Evolutionary conservation across 1,140 invertebrate species (phyloP), one percentile per base, ranked within the genome.

Genomic region (Sinella curviseta): DNA sequence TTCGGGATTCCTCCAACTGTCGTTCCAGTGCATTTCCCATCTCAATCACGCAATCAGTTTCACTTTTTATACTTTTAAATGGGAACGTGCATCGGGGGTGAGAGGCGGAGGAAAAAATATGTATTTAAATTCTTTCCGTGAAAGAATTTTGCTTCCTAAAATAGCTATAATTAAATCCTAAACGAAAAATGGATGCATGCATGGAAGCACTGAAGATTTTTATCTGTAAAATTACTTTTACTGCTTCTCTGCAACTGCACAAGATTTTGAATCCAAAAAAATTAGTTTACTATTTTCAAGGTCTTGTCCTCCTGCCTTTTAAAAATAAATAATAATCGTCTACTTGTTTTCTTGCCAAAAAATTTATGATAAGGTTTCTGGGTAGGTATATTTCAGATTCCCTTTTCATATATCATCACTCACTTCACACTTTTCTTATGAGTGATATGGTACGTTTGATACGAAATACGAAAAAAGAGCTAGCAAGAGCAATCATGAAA

Each of bases 1-100:
- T 48, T 48, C 8, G 8, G 39, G 39, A 48, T 48, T 48, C 39
- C 39, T 12, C 20, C 8, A 48, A 48, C 8, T 70, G 65, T 70
- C 65, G 65, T 70, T 70, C 65, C 65, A 70, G 28, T 70, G 65
- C 65, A 70, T 70, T 70, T 70, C 65, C 26, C 31, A 33, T 4
- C n/a, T 70, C 65, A 70, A 33, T 70, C 57, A 65, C 14, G 24
- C 3, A n/a, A 17, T 16, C 65, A 70, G 14, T 60, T 60, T 60
- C 55, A 60, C 24, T 60, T 60, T 60, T 24, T 24, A 14, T 14
- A 12, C 24, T n/a, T n/a, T n/a, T n/a, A n/a, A n/a, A n/a, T n/a
- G n/a, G n/a, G n/a, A n/a, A n/a, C n/a, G n/a, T n/a, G n/a, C n/a
- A n/a, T n/a, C n/a, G n/a, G n/a, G n/a, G n/a, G n/a, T n/a, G n/a